phyloP scores from a whole-genome alignment of 1,140 invertebrate genomes.

The Apis laboriosa region DNA sequence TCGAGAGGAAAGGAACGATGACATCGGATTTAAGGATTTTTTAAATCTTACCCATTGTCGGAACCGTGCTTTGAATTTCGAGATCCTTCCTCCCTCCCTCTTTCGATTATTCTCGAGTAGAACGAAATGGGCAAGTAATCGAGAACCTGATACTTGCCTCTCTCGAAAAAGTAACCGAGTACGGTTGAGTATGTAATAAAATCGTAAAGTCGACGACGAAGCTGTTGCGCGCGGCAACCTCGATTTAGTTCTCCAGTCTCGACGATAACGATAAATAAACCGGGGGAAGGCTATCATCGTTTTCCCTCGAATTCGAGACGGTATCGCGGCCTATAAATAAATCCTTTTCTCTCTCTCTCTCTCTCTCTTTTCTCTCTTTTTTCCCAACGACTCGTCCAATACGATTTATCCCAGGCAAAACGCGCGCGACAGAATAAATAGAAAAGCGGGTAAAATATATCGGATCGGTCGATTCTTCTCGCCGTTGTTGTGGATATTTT shows the following conservation, averaged over 20 bases:
- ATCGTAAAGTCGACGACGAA: slow-evolving; percentile 31
- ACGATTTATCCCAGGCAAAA: neutral
- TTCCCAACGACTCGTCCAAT: neutral
- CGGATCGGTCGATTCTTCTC: neutral
- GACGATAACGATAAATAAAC: slow-evolving; percentile 50
- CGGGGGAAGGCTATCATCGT: slow-evolving; percentile 2
- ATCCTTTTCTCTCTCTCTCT: neutral
- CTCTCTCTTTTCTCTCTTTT: no score
- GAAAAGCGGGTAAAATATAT: neutral
- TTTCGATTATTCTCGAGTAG: no score
- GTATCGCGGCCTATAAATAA: slow-evolving; percentile 27
- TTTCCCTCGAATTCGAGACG: slow-evolving; percentile 22
- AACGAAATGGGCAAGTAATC: no score
- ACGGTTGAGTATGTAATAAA: no score
- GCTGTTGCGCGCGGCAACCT: slow-evolving; percentile 30
- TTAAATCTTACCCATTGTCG: neutral
- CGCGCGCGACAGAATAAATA: slow-evolving; percentile 2
- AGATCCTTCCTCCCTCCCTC: no score
- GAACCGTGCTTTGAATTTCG: neutral
- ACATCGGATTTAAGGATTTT: neutral
- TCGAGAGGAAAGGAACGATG: neutral
- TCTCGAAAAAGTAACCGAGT: neutral
- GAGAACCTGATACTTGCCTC: neutral
- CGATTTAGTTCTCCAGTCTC: slow-evolving; percentile 19
- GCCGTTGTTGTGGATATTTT: neutral